Evolutionary conservation across 2,113 vertebrate genomes (phyloP), one percentile per base, ranked within the genome.

Genomic region (Aramus guarauna): DNA sequence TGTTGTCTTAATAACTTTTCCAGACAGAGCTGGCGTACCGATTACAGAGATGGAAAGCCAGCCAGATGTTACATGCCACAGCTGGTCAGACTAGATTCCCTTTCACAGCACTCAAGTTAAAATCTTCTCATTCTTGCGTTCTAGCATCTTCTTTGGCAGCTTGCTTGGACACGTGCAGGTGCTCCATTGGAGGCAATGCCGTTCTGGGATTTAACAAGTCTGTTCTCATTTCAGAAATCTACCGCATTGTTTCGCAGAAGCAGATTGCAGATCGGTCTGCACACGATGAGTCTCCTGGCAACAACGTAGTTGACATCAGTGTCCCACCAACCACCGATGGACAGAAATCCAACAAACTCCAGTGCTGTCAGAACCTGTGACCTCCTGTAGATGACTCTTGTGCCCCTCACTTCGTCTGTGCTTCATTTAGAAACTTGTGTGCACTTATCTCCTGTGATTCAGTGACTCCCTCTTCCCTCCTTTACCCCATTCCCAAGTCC

Each of bases 291-390:
- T 99, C 99, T 96, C 99, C 99, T 1, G 99, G 99, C 72, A 99
- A 99, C 98, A 99, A 99, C 0, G 99, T 99, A 32, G 99, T 99
- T 22, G 99, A 99, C 97, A 99, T 99, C 97, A 99, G 99, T 3
- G 99, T 99, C 71, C 99, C 99, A 11, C 99, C 99, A 45, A 99
- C 99, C 94, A 98, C 98, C 18, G 99, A 99, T 0, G 99, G 99
- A 96, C 99, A 99, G 97, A 99, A 98, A 97, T 98, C 99, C 96
- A 99, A 96, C 98, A 99, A 99, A 98, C 98, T 99, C 66, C 99
- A 99, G 88, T 99, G 99, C 98, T 99, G 99, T 98, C 99, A 99
- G 97, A 99, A 98, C 97, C 98, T 99, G 99, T 99, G 99, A 99
- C 97, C 81, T 79, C 93, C 92, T 8, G 52, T 37, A 94, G 52